phyloP scores from a whole-genome alignment of 2,888 invertebrate genomes.

The Megamerina dolium region DNA sequence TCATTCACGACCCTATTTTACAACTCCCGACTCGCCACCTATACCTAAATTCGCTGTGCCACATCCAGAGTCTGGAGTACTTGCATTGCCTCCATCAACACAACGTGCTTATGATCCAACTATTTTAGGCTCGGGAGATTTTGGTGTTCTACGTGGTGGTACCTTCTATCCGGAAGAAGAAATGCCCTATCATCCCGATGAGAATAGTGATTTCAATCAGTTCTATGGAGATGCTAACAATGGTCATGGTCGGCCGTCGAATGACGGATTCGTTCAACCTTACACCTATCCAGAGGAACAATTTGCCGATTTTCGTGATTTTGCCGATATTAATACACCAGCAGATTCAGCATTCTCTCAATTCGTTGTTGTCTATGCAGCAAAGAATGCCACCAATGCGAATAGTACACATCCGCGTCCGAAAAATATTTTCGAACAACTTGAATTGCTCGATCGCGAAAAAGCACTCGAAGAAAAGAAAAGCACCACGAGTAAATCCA shows the following conservation, averaged over 20 bases:
- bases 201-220: conserved; percentile 54
- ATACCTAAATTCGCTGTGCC: conserved; percentile 51
- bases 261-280: conserved; percentile 54
- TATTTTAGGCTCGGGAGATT: conserved; percentile 76
- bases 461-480: conserved; percentile 39
- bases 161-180: conserved; percentile 76
- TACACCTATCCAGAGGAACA: conserved; percentile 75
- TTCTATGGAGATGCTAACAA: conserved; percentile 55
- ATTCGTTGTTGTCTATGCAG: conserved; percentile 76
- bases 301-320: conserved; percentile 84
- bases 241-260: conserved; percentile 66
- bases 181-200: conserved; percentile 54
- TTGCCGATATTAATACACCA: conserved; percentile 82
- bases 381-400: conserved; percentile 63
- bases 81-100: conserved; percentile 24
- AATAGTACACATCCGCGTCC: conserved; percentile 51
- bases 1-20: conserved; percentile 58
- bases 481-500: conserved; percentile 54
- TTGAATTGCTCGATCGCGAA: conserved; percentile 65
- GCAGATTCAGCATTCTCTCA: conserved; percentile 76
- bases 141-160: conserved; percentile 79
- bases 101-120: conserved; percentile 53
- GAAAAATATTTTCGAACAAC: conserved; percentile 78
- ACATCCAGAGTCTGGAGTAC: conserved; percentile 46
- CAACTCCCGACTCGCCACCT: conserved; percentile 56